Conservation (phyloP, 1,140 invertebrate species). For the Coelopa frigida region DNA sequence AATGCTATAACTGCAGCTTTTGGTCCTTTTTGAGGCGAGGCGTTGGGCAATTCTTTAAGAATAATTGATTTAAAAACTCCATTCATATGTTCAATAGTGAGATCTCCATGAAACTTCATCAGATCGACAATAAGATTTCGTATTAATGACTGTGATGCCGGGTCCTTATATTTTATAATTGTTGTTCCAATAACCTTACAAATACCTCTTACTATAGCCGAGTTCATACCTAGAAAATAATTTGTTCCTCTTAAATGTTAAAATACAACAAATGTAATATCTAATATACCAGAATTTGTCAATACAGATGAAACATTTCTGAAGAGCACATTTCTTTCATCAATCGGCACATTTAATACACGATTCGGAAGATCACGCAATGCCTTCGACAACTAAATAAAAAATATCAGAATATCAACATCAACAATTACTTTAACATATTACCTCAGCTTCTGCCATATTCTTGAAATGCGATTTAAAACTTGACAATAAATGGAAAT, state of each 20-base stretch:
- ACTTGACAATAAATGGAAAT: too few relatives aligned
- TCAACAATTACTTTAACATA: too few relatives aligned
- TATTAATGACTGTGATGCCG: conserved; percentile 65
- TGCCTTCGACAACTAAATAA: conserved; percentile 4
- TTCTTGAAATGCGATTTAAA: too few relatives aligned
- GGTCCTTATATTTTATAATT: conserved; percentile 70
- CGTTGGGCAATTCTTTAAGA: conserved; percentile 56
- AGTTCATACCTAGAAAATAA: conserved; percentile 61
- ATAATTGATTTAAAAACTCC: conserved; percentile 55
- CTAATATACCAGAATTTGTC: conserved; percentile 8
- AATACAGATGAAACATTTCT: conserved; percentile 1
- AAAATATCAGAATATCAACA: too few relatives aligned
- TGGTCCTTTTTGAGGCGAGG: conserved; percentile 58
- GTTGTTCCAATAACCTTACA: conserved; percentile 67
- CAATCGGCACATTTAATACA: not conserved
- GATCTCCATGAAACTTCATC: conserved; percentile 56
- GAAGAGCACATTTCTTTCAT: conserved; percentile 10
- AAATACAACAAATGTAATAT: not conserved
- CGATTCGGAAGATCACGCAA: conserved; percentile 11
- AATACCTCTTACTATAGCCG: conserved; percentile 68
- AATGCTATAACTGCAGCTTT: conserved; percentile 30
- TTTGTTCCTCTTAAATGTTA: not conserved
- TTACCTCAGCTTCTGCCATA: too few relatives aligned
- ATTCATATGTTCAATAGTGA: conserved; percentile 62
- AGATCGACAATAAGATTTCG: conserved; percentile 61